phyloP scores from a whole-genome alignment of 2,113 vertebrate genomes.

The Actenoides hombroni region DNA sequence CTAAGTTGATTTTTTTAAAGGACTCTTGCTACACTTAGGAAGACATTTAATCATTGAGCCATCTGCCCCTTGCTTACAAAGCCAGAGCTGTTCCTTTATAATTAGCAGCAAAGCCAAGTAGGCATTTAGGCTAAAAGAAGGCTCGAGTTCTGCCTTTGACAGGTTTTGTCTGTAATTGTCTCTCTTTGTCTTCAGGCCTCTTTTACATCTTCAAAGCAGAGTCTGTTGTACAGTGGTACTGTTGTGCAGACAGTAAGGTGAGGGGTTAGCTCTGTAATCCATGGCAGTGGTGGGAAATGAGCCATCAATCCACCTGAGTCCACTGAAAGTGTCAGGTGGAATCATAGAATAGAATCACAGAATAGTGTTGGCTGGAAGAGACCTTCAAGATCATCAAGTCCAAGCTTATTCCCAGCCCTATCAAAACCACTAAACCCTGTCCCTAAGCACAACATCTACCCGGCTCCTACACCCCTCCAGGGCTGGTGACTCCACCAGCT shows the following conservation, averaged over 20 bases:
- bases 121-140: constrained; percentile 22
- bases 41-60: neutral
- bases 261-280: neutral
- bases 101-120: constrained; percentile 38
- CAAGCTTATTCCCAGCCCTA: too few species aligned
- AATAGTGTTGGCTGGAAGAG: too few species aligned
- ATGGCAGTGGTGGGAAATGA: neutral
- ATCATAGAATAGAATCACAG: too few species aligned
- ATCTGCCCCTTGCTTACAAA: neutral
- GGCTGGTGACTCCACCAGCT: too few species aligned
- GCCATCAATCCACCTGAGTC: neutral
- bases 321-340: neutral
- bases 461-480: too few species aligned
- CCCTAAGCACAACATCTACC: too few species aligned
- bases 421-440: too few species aligned
- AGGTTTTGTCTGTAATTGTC: constrained; percentile 25
- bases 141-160: constrained; percentile 10
- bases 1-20: neutral
- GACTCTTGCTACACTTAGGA: neutral
- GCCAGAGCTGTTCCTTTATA: constrained; percentile 19
- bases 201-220: constrained; percentile 28
- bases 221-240: neutral
- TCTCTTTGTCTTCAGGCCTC: constrained; percentile 4
- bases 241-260: neutral
- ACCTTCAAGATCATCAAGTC: too few species aligned